Conservation (phyloP, 2,113 vertebrate genomes). For the Channa argus region DNA sequence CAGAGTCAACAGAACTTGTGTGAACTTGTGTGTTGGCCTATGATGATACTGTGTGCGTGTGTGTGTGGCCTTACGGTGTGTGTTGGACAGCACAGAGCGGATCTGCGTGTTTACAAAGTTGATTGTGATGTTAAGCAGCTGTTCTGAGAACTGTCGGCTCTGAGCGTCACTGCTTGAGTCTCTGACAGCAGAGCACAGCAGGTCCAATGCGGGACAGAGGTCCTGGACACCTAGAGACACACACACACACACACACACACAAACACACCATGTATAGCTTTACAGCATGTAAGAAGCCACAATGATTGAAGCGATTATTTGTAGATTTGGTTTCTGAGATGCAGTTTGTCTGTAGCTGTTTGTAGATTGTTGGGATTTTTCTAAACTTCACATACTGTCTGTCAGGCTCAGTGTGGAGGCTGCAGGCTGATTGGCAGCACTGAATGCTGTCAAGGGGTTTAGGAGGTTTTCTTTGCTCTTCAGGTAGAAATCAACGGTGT, state of each 20-base stretch:
- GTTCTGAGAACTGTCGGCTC: conserved; percentile 94
- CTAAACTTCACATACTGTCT: conserved; percentile 70
- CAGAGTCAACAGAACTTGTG: background rate
- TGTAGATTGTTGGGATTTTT: too few relatives aligned
- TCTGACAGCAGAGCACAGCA: conserved; percentile 89
- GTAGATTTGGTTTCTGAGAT: background rate
- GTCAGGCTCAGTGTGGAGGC: conserved; percentile 74
- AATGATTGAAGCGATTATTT: background rate
- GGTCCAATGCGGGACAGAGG: conserved; percentile 89
- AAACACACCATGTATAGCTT: too few relatives aligned
- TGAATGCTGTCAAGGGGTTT: conserved; percentile 62
- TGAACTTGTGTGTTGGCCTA: too few relatives aligned
- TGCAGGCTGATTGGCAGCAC: conserved; percentile 60
- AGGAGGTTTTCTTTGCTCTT: conserved; percentile 95
- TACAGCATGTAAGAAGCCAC: background rate
- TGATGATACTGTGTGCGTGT: background rate
- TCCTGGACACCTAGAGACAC: conserved; percentile 86
- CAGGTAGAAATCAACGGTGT: conserved; percentile 95
- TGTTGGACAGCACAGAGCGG: conserved; percentile 79
- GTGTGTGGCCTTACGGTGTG: conserved; percentile 76
- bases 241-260: conserved; percentile 10
- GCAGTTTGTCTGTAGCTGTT: too few relatives aligned
- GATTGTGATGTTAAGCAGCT: conserved; percentile 90
- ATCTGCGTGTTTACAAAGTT: conserved; percentile 90
- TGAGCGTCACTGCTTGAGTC: conserved; percentile 90